phyloP scores from a whole-genome alignment of 2,888 invertebrate genomes.

The Polymixis flavicincta region DNA sequence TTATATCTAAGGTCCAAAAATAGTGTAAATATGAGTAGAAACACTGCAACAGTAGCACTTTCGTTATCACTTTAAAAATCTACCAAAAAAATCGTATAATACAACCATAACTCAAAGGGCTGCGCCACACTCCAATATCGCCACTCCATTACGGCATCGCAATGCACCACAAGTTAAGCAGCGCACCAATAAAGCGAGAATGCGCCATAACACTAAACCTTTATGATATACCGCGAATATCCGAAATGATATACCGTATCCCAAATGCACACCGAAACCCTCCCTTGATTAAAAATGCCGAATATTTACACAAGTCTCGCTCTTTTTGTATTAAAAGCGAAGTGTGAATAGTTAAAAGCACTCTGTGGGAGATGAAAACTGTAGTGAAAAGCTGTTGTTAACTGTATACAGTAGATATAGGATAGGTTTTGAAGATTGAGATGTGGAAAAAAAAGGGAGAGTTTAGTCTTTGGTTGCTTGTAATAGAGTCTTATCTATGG shows the following conservation, averaged over 20 bases:
- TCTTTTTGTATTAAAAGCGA: constrained; percentile 67
- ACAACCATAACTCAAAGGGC: constrained; percentile 26
- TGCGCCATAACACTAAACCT: constrained; percentile 60
- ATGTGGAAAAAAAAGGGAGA: constrained; percentile 3
- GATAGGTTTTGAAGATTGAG: constrained; percentile 23
- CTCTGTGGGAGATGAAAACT: constrained; percentile 68
- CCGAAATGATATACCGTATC: constrained; percentile 60
- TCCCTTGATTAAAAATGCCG: constrained; percentile 71
- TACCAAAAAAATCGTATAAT: constrained; percentile 2
- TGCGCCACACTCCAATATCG: constrained; percentile 7
- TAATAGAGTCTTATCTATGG: neutral
- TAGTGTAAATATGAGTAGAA: no score
- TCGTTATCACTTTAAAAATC: constrained; percentile 2
- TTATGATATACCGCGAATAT: constrained; percentile 60
- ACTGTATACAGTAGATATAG: constrained; percentile 32
- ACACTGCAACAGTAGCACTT: constrained; percentile 1
- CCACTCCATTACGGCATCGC: constrained; percentile 41
- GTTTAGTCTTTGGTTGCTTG: neutral
- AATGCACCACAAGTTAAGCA: constrained; percentile 53
- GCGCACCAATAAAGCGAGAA: constrained; percentile 49
- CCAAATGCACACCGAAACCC: constrained; percentile 63
- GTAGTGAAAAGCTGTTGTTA: constrained; percentile 47
- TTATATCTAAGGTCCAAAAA: neutral
- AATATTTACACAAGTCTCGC: constrained; percentile 64
- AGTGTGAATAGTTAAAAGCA: constrained; percentile 75